phyloP scores from a whole-genome alignment of 2,113 vertebrate genomes.

The Lepisosteus oculatus region DNA sequence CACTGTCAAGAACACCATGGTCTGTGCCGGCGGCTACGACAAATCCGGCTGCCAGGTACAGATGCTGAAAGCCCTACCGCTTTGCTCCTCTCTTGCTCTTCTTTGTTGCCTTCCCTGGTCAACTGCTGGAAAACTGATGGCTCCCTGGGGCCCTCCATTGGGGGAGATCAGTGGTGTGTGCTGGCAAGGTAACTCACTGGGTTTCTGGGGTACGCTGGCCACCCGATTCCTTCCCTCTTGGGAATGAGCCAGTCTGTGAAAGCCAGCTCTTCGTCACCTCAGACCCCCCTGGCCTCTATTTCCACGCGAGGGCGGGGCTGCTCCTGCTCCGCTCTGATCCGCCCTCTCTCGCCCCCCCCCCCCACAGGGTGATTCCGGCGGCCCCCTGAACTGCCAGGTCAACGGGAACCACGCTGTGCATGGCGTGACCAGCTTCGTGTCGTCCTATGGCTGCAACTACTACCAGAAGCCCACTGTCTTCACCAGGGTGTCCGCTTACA shows the following conservation, averaged over 20 bases:
- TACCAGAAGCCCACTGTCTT: constrained; percentile 81
- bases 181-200: too few species aligned
- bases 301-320: background rate
- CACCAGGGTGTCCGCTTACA: constrained; percentile 81
- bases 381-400: constrained; percentile 79
- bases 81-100: too few species aligned
- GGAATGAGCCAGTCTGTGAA: too few species aligned
- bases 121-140: too few species aligned
- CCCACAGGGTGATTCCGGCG: constrained; percentile 80
- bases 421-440: constrained; percentile 86
- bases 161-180: too few species aligned
- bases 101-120: too few species aligned
- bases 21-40: constrained; percentile 79
- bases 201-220: too few species aligned
- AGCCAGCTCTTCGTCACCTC: too few species aligned
- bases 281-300: too few species aligned
- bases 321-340: too few species aligned
- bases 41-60: constrained; percentile 77
- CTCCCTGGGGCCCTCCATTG: too few species aligned
- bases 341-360: background rate
- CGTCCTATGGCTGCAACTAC: constrained; percentile 71
- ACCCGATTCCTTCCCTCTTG: too few species aligned
- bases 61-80: background rate
- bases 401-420: constrained; percentile 71
- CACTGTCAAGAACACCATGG: constrained; percentile 76